A percentile compares a stretch with the other conserved stretches of the same genome.
Conservation (phyloP, 1,140 invertebrate species). For the Pristionchus pacificus region DNA sequence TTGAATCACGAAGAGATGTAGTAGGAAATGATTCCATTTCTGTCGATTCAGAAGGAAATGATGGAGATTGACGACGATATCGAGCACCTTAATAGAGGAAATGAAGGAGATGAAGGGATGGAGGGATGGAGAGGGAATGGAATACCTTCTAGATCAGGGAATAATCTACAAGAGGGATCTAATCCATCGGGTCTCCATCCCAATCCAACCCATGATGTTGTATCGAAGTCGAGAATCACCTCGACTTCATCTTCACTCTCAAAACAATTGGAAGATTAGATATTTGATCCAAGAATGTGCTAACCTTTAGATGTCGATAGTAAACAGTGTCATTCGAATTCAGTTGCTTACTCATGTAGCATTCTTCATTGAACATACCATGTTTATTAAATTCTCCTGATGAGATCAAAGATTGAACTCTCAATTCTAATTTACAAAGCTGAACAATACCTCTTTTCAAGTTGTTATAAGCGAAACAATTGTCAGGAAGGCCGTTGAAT, state of each 20-base stretch:
- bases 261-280: too few species aligned
- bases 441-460: constrained; percentile 7
- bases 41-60: neutral
- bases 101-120: neutral
- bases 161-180: constrained; percentile 35
- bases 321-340: constrained; percentile 30
- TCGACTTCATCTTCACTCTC: constrained; percentile 46
- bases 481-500: constrained; percentile 26
- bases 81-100: neutral
- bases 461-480: constrained; percentile 36
- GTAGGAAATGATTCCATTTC: neutral
- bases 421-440: too few species aligned
- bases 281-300: constrained; percentile 1
- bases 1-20: constrained; percentile 6
- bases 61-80: neutral
- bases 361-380: constrained; percentile 33
- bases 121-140: neutral
- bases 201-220: constrained; percentile 51
- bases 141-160: constrained; percentile 33
- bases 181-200: constrained; percentile 51
- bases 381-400: constrained; percentile 29
- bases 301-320: constrained; percentile 32
- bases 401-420: too few species aligned
- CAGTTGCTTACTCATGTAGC: constrained; percentile 29
- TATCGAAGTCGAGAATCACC: constrained; percentile 50